Evolutionary conservation across 1,140 invertebrate species (phyloP).

Genomic region (Bilobella aurantiaca): DNA sequence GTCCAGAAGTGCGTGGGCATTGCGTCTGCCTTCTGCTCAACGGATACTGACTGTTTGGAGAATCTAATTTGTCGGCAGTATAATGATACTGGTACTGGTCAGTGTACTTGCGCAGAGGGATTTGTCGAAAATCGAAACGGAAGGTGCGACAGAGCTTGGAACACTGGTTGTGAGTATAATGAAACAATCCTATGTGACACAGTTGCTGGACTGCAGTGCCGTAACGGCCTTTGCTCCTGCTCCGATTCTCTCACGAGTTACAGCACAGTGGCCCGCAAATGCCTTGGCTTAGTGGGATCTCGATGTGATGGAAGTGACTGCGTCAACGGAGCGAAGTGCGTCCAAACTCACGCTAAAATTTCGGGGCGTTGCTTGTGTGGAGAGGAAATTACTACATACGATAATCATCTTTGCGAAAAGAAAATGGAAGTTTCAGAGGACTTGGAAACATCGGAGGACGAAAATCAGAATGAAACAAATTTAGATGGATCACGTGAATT

Average conservation of each 20-base stretch:
- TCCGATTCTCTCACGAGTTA: background rate
- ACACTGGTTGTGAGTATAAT: background rate
- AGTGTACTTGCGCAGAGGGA: background rate
- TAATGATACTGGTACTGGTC: background rate
- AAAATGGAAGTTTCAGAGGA: no score
- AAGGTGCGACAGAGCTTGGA: background rate
- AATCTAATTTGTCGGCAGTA: background rate
- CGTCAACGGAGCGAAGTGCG: background rate
- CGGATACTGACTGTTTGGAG: background rate
- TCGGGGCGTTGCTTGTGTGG: background rate
- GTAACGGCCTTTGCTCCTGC: background rate
- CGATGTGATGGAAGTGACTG: background rate
- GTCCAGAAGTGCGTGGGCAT: background rate
- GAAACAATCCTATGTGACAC: background rate
- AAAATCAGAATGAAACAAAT: no score
- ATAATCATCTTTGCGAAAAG: no score
- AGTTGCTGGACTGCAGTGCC: background rate
- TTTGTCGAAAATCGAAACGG: constrained; percentile 1
- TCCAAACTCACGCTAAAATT: background rate
- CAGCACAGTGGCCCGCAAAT: background rate
- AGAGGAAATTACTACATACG: background rate
- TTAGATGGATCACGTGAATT: no score
- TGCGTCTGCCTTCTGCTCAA: background rate
- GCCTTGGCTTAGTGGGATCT: background rate
- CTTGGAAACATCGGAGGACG: no score